Percentiles rank a stretch among this genome's conserved stretches.
phyloP scores from a whole-genome alignment of 37 sponge, comb jelly and placozoan species.

The Spongilla lacustris region DNA sequence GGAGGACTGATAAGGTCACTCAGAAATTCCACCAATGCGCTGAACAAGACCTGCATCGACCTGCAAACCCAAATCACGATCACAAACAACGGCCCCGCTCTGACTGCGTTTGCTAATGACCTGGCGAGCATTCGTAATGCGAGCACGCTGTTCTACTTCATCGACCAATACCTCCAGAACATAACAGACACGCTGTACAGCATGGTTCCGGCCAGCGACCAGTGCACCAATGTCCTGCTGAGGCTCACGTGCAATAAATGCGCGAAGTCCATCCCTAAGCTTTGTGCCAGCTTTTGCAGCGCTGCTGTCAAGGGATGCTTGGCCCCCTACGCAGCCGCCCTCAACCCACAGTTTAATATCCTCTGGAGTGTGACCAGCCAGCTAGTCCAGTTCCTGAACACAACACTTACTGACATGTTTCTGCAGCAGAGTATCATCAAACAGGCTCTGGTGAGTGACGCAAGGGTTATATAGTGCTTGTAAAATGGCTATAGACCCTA shows the following conservation, averaged over 20 bases:
- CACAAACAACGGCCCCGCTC: background rate
- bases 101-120: background rate
- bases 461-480: no score
- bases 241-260: constrained; percentile 28
- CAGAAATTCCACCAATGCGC: background rate
- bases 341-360: constrained; percentile 18
- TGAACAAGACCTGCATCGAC: background rate
- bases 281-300: constrained; percentile 20
- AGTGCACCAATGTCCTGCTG: constrained; percentile 16
- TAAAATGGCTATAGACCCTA: no score
- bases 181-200: background rate
- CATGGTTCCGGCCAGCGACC: background rate
- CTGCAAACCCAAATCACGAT: background rate
- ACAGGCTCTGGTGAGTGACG: background rate
- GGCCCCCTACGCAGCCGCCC: constrained; percentile 23
- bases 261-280: background rate
- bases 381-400: background rate
- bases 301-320: constrained; percentile 34
- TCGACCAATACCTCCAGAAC: background rate
- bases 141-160: background rate
- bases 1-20: background rate
- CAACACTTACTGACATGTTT: background rate
- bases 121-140: background rate
- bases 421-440: background rate
- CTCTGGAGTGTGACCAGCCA: constrained; percentile 20